These are phyloP conservation scores for Phylloscopus whistleri DNA, from an alignment of 2,113 vertebrate genomes.

Conservation along the genomic window DNA sequence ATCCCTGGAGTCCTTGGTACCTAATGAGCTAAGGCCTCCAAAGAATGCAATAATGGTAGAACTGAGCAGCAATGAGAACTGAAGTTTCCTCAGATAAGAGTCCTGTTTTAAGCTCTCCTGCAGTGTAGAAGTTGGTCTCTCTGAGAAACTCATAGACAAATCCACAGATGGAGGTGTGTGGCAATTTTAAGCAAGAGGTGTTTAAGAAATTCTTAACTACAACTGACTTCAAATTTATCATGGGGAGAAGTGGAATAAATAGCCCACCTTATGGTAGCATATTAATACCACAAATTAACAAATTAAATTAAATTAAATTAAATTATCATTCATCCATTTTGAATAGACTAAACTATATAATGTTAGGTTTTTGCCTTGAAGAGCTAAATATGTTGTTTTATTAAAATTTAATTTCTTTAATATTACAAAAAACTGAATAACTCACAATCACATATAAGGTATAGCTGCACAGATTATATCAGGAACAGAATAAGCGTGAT, in stretches of 20 bases:
- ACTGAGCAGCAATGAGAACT: background rate
- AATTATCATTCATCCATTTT: background rate
- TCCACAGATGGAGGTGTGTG: no score
- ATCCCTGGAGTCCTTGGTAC: background rate
- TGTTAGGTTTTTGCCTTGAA: background rate
- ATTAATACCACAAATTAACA: no score
- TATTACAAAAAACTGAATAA: background rate
- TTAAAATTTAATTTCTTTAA: background rate
- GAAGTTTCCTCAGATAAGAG: background rate
- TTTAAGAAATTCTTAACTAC: background rate
- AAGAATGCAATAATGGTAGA: background rate
- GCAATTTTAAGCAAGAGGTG: background rate
- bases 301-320: no score
- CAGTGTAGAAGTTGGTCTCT: background rate
- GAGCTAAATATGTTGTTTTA: background rate
- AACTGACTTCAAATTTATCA: background rate
- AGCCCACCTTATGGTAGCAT: background rate
- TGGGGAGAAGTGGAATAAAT: background rate
- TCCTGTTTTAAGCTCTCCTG: background rate
- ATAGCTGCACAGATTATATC: background rate
- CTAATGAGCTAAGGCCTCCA: background rate
- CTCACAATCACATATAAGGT: background rate
- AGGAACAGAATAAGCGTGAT: background rate
- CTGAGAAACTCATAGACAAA: background rate
- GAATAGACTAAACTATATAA: background rate